Base-by-base conservation (phyloP, 2,797 vertebrate species). In the Eurystomus glaucurus region DNA sequence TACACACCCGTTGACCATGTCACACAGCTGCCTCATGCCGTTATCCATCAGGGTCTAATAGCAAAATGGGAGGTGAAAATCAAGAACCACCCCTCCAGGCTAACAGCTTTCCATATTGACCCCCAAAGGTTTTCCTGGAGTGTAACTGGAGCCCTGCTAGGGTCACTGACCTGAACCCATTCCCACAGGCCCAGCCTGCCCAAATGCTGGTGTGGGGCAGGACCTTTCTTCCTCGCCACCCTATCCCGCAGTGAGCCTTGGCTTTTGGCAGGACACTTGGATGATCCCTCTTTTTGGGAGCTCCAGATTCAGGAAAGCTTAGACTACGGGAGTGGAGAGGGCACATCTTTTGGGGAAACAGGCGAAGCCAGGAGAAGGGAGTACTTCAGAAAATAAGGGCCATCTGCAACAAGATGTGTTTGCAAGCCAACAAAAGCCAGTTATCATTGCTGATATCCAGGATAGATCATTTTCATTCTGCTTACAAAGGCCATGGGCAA, bases 271-370 rank as follows among this genome's bases (percentile, higher is more conserved):
- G 22, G 48, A 48, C 2, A 4, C 12, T 15, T 87, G 13, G 7
- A 31, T 80, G 10, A 0, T 14, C 10, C 2, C 7, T 65, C 16
- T 33, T 92, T 74, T 58, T 70, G 46, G 3, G 28, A 58, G n/a
- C 25, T 83, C 46, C 46, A 4, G 10, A 45, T 45, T 77, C 91
- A 90, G 39, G 80, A 85, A 14, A 58, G 21, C 17, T 82, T 26
- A 55, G 29, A 10, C 41, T 86, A 52, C 23, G 22, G 41, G 19
- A n/a, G 2, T 11, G 10, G 5, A 57, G 15, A 69, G 14, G 3
- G 8, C 0, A 0, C 37, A 31, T 91, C 12, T 39, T 57, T 71
- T 45, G 25, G 25, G 19, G 11, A 74, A 9, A 8, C 0, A 35
- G 14, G 9, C 4, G 3, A 74, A 85, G 25, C 8, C 61, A 84